Evolutionary conservation across 2,888 invertebrate species (phyloP), one percentile per base, ranked within the genome.

Genomic region (Lycocerus yunnanus): DNA sequence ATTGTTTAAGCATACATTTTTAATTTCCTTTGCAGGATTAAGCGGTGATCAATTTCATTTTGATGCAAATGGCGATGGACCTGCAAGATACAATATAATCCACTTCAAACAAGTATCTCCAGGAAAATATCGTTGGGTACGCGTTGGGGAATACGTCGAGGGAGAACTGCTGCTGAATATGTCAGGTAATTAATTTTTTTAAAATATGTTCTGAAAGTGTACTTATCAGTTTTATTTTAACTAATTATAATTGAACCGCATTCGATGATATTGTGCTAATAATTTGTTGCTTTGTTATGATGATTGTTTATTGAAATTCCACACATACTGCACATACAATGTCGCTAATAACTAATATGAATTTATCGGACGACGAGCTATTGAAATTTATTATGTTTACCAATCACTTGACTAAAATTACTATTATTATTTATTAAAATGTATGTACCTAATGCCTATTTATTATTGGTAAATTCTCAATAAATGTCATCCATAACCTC

Each of bases 51-150:
- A 93, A 84, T 98, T 98, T 88, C 93, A 92, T 80, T 98, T 98
- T 86, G 95, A 97, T 86, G 89, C 88, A 74, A 94, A 95, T 81
- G 97, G 97, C 0, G 98, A 98, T 83, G 97, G 97, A 0, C 97
- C 97, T 0, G 96, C 97, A 0, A 90, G 97, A 60, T 98, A 98
- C 89, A 95, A 97, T 85, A 97, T 98, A 80, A 93, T 98, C 76
- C 97, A 98, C 87, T 98, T 97, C 89, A 96, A 97, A 85, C 96
- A 96, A 85, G 89, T 92, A 9, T 88, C 91, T 1, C 89, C 89
- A 0, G 94, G 93, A 0, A 90, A 90, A 77, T 96, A 94, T 87
- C 91, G 92, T 77, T 97, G 97, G 97, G 90, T 96, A 43, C 91
- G 93, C 78, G 96, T 97, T 0, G 97, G 97, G 0, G 93, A 95